phyloP scores from a whole-genome alignment of 2,113 vertebrate species.

The Hippocampus guttulatus region DNA sequence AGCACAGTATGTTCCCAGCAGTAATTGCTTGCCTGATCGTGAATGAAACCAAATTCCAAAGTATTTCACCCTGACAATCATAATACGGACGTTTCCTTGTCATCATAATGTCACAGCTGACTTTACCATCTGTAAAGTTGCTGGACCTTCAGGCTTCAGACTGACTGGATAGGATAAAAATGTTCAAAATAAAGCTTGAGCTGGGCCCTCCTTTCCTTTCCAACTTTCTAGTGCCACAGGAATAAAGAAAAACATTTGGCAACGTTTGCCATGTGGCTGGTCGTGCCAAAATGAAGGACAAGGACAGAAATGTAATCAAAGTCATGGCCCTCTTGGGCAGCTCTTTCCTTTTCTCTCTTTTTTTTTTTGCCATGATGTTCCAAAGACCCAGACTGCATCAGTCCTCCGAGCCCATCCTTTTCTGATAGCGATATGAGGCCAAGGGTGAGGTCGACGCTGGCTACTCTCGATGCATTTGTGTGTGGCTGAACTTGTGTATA shows the following conservation, averaged over 20 bases:
- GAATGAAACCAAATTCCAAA: too few species aligned
- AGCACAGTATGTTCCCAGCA: too few species aligned
- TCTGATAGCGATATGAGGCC: constrained; percentile 42
- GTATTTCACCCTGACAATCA: too few species aligned
- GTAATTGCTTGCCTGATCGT: too few species aligned
- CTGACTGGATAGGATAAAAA: neutral
- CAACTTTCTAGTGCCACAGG: constrained; percentile 23
- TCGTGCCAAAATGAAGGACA: constrained; percentile 42
- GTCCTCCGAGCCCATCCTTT: constrained; percentile 25
- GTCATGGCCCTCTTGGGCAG: constrained; percentile 35
- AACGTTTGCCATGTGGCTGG: constrained; percentile 34
- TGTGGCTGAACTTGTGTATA: constrained; percentile 18
- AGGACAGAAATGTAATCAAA: constrained; percentile 53
- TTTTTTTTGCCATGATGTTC: constrained; percentile 15
- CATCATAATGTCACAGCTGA: too few species aligned
- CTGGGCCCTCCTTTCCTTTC: neutral
- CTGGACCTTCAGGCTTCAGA: neutral
- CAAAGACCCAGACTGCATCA: constrained; percentile 31
- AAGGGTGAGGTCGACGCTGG: constrained; percentile 23
- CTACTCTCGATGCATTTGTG: constrained; percentile 18
- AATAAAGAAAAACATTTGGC: constrained; percentile 52
- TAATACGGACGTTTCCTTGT: too few species aligned
- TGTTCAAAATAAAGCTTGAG: neutral
- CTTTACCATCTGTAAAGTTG: neutral
- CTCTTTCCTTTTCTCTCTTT: constrained; percentile 6